Evolutionary conservation across 1,140 invertebrate genomes (phyloP), one percentile per base, ranked within the genome.

Genomic region (Oedothorax gibbosus): DNA sequence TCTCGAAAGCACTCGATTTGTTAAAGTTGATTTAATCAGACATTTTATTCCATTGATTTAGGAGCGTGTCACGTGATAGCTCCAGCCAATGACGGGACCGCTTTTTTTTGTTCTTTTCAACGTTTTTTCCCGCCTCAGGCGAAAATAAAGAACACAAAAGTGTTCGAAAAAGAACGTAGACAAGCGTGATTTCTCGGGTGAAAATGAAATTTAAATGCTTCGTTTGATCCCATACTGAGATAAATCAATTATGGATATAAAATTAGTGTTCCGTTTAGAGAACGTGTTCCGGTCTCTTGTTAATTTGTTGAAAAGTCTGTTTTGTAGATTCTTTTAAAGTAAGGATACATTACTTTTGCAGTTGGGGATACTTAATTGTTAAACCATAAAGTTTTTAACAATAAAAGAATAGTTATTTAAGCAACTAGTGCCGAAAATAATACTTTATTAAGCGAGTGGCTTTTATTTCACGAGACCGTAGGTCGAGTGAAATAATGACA

Each of bases 11-110:
- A 81, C 78, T 81, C 78, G 66, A 81, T 81, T 81, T 81, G 78
- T 81, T 81, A 81, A 81, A 81, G 78, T 81, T 81, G 78, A 81
- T 81, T 81, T 81, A 81, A 81, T 81, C 78, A 81, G 78, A 69
- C 53, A 60, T 81, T 81, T 81, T 71, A 60, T 69, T 71, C 78
- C 69, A 71, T 81, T 65, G 71, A 71, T 81, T 81, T 15, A 14
- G 20, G 66, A 49, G 54, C 53, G 53, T 71, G 66, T 60, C 53
- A 68, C 53, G 72, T 7, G 72, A 57, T 71, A 71, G 51, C 60
- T 66, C 18, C 76, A 71, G 64, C 78, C 78, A 81, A 81, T 81
- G 66, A 66, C 35, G 71, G 71, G 78, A 65, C 65, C 69, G 65
- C 65, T 81, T 14, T 56, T n/a, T 15, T 71, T 75, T 20, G 14